A percentile compares a stretch with the other conserved stretches of the same genome.
Conservation (phyloP, 2,797 vertebrate genomes). For the Coregonus sp. region DNA sequence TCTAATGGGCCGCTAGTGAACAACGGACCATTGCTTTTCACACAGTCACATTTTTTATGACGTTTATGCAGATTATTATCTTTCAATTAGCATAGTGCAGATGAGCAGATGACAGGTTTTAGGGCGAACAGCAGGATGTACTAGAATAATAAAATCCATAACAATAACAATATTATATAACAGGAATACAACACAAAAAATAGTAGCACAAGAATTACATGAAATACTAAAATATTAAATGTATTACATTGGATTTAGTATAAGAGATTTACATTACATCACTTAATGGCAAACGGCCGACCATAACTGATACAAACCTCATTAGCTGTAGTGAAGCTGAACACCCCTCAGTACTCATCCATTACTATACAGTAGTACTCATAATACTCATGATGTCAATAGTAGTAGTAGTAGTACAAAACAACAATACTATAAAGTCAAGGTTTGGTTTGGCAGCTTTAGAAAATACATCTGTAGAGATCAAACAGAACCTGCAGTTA, state of each 20-base stretch:
- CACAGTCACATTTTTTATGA: too few species aligned
- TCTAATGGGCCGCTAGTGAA: too few species aligned
- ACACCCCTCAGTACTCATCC: not conserved
- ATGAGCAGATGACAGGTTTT: slow-evolving; percentile 14
- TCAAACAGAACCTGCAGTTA: not conserved
- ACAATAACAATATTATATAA: not conserved
- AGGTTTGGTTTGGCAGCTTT: too few species aligned
- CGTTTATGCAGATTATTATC: too few species aligned
- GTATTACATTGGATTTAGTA: not conserved
- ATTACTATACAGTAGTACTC: not conserved
- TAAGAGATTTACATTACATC: not conserved
- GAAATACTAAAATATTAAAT: not conserved
- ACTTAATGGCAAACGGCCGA: not conserved
- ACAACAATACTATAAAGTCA: too few species aligned
- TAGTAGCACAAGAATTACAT: not conserved
- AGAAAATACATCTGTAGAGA: too few species aligned
- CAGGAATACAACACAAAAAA: not conserved
- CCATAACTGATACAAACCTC: not conserved
- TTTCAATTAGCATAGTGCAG: slow-evolving; percentile 27
- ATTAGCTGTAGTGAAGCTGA: not conserved
- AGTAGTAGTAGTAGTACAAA: too few species aligned
- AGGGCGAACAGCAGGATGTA: not conserved
- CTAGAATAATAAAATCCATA: not conserved
- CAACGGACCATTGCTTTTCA: too few species aligned
- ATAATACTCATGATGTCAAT: not conserved